Evolutionary conservation across 2,888 invertebrate species (phyloP), one percentile per base, ranked within the genome.

Genomic region (Lacanobia oleracea): DNA sequence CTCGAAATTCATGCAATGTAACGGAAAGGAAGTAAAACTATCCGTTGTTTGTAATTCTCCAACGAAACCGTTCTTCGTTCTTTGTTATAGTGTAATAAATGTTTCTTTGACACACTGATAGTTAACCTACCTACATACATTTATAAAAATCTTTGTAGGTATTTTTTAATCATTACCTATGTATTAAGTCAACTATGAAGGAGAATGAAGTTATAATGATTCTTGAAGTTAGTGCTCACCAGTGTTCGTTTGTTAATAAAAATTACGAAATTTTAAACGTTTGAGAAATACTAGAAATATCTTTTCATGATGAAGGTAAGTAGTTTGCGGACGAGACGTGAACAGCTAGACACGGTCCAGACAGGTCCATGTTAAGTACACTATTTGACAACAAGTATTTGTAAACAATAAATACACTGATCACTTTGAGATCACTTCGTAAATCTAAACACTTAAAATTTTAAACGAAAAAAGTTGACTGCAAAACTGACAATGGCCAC

Each of bases 361-460:
- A 60, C 45, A 70, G 75, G 82, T 82, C 83, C 86, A 90, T 82
- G 88, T 94, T 95, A 95, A 95, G 95, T 95, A 95, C 95, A 91
- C 91, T 91, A 93, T 93, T 66, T 93, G 93, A 94, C 91, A 93
- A 94, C 91, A 93, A 90, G 87, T 89, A 88, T 86, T 73, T 92
- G 91, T 91, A 92, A 94, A 94, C 90, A 93, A 94, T 94, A 94
- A 94, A 95, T 94, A 95, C 95, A 95, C 92, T 95, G 95, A 96
- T 95, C 95, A 93, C 93, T 91, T 94, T 95, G 95, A 96, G 95
- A 96, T 96, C 95, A 91, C 90, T 92, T 92, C 86, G 91, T 93
- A 94, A 94, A 87, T 92, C 94, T 95, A 95, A 88, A 94, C 87
- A 94, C 88, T 92, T 93, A 94, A 84, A 89, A 90, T 91, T 93